Base-by-base conservation (phyloP, 2,888 invertebrate genomes). In the Tiliacea aurago region DNA sequence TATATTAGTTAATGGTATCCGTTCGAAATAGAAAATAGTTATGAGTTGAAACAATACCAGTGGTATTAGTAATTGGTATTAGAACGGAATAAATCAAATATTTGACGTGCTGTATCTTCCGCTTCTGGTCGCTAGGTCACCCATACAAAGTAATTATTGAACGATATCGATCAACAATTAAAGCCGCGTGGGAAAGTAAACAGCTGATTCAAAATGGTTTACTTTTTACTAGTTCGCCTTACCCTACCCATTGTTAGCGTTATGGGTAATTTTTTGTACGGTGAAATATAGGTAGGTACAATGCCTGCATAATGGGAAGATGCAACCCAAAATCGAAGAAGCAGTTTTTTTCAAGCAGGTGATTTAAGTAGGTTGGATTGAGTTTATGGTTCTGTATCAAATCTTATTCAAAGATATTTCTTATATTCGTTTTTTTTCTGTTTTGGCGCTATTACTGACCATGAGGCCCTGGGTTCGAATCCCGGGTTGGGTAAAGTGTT, bases 121-220 rank as follows among this genome's bases (percentile, higher is more conserved):
- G 58, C 23, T 20, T 45, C 4, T 51, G 55, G 41, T 41, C 18
- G 28, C 77, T 59, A 69, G 77, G 69, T 70, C 65, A 66, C 33
- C 20, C 15, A 45, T 41, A 64, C 18, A 47, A 59, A 41, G 70
- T 74, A 55, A 72, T 69, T 37, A 23, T 67, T 59, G 23, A 68
- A 78, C 58, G 47, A 81, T 75, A 81, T 69, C 59, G 61, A 71
- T 66, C 69, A 58, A 72, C 58, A 68, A 74, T 74, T 66, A 70
- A 47, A 53, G 20, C 49, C 28, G 56, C 64, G 69, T 80, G 80
- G 71, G 77, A 73, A 82, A 73, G 64, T 80, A 65, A 80, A 68
- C 78, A 83, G 74, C 74, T 74, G 80, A 65, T 74, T 23, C 63
- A 65, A 45, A 76, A 72, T 56, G 63, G 61, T 41, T 53, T 33